phyloP scores from a whole-genome alignment of 1,140 invertebrate species.

The Theocolax elegans region DNA sequence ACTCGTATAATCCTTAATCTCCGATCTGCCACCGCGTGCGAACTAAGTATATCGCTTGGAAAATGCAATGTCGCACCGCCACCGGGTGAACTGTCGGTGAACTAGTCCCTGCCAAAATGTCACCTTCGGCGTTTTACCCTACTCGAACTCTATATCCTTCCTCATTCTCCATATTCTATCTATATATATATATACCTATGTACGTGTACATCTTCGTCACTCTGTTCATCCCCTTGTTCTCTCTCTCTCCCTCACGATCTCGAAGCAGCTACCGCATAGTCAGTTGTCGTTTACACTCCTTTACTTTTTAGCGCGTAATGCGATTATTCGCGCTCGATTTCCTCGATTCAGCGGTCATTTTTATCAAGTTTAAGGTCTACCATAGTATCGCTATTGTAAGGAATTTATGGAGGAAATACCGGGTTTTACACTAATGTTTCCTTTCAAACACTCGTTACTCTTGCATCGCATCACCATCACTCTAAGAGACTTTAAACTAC shows the following conservation, averaged over 20 bases:
- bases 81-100: background rate
- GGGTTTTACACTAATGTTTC: too few species aligned
- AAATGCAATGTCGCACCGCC: conserved; percentile 12
- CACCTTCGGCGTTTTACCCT: background rate
- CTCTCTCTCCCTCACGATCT: too few species aligned
- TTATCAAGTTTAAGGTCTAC: conserved; percentile 29
- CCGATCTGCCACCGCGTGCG: background rate
- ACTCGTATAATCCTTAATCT: conserved; percentile 15
- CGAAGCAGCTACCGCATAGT: background rate
- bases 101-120: background rate
- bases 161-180: background rate
- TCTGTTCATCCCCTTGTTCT: too few species aligned
- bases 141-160: background rate
- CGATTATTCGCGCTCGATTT: conserved; percentile 29
- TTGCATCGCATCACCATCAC: too few species aligned
- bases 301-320: conserved; percentile 7
- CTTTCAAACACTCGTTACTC: too few species aligned
- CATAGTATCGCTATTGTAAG: background rate
- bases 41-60: conserved; percentile 6
- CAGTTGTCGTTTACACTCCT: background rate
- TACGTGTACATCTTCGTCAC: too few species aligned
- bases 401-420: background rate
- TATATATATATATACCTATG: too few species aligned
- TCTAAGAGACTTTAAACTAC: too few species aligned
- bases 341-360: conserved; percentile 24